Evolutionary conservation across 2,797 vertebrate genomes (phyloP).

Genomic region (Margarornis squamiger): DNA sequence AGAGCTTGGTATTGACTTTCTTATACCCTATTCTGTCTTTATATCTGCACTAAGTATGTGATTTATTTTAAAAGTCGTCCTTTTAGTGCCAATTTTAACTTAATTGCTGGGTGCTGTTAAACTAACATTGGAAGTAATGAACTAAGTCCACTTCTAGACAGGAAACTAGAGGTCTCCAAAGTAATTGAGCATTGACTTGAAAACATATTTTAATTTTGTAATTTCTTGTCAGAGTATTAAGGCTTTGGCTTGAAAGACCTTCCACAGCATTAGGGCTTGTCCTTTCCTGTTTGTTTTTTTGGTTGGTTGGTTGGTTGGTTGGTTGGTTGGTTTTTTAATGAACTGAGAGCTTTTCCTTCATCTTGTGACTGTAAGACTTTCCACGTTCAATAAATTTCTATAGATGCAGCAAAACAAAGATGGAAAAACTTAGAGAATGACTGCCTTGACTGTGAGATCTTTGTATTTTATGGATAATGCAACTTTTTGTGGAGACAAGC

Average conservation of each 20-base stretch:
- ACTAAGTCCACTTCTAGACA: neutral
- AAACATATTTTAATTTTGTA: neutral
- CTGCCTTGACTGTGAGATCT: neutral
- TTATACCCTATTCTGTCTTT: neutral
- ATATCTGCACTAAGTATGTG: neutral
- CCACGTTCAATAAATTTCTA: neutral
- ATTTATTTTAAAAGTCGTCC: neutral
- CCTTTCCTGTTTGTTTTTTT: neutral
- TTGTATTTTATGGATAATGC: neutral
- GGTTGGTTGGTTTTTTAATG: neutral
- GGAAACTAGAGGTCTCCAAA: neutral
- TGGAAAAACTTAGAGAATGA: neutral
- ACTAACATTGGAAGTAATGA: neutral
- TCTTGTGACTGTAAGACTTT: neutral
- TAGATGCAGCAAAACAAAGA: neutral
- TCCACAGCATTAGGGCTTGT: neutral
- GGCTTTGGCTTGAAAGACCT: neutral
- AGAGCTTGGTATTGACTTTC: neutral
- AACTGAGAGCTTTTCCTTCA: neutral
- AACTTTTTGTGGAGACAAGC: neutral
- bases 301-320: neutral
- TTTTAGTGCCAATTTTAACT: neutral
- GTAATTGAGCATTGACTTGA: neutral
- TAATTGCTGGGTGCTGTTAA: neutral
- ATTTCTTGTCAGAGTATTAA: neutral